These are phyloP conservation scores for Drosophila ogumai DNA, from an alignment of 1,140 invertebrate species.

Conservation along the genomic window DNA sequence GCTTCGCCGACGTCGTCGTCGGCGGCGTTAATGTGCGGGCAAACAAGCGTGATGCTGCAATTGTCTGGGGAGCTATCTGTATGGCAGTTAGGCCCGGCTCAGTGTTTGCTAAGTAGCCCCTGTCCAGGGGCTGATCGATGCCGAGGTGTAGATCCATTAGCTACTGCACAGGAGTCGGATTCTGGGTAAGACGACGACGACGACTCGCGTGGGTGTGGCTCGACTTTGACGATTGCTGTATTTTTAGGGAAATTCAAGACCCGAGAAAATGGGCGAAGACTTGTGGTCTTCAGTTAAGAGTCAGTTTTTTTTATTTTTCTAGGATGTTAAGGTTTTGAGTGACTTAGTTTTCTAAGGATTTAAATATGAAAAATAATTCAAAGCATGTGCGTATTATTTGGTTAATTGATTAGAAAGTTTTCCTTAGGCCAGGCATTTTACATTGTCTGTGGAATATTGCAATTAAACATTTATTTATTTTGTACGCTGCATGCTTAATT, in stretches of 20 bases:
- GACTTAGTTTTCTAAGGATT: background rate
- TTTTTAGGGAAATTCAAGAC: conserved; percentile 3
- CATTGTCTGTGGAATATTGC: no score
- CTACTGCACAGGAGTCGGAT: conserved; percentile 49
- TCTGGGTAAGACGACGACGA: conserved; percentile 1
- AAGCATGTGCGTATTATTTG: background rate
- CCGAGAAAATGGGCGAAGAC: conserved; percentile 3
- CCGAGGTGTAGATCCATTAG: conserved; percentile 77
- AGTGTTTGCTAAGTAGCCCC: conserved; percentile 60
- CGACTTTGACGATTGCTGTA: conserved; percentile 24
- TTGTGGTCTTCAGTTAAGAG: conserved; percentile 4
- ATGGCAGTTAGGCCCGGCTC: conserved; percentile 1
- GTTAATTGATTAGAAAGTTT: background rate
- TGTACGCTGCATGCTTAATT: no score
- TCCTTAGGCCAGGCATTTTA: background rate
- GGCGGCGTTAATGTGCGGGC: conserved; percentile 73
- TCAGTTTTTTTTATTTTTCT: background rate
- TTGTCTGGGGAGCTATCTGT: conserved; percentile 69
- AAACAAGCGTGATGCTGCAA: conserved; percentile 81
- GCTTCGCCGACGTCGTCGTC: conserved; percentile 48
- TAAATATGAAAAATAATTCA: background rate
- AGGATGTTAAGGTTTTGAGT: background rate
- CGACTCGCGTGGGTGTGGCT: conserved; percentile 28
- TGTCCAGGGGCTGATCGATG: conserved; percentile 22
- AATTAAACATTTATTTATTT: no score